Evolutionary conservation across 2,113 vertebrate genomes (phyloP).

Genomic region (Castor canadensis): DNA sequence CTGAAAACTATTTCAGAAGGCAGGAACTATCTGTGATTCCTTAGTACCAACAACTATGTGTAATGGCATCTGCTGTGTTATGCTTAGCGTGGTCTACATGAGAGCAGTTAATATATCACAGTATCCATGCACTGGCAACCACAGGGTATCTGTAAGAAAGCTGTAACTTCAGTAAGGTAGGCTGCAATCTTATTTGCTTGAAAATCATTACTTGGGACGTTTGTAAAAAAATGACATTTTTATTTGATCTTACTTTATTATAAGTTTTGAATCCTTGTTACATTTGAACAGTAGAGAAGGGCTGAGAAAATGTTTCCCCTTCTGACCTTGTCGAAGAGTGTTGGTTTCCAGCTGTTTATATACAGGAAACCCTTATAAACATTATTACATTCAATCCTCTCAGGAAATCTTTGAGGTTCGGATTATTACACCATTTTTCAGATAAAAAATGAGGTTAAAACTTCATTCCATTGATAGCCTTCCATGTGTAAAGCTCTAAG

Average conservation of each 20-base stretch:
- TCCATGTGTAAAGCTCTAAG: background rate
- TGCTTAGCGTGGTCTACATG: background rate
- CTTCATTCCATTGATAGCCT: background rate
- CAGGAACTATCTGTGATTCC: background rate
- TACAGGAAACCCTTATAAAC: too few relatives aligned
- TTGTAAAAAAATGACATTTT: background rate
- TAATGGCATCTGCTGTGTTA: background rate
- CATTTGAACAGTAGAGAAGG: background rate
- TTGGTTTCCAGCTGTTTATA: too few relatives aligned
- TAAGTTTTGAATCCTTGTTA: background rate
- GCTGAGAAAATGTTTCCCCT: background rate
- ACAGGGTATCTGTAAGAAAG: background rate
- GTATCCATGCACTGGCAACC: background rate
- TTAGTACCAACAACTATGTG: background rate
- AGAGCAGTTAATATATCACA: background rate
- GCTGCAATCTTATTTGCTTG: background rate
- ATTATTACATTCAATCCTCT: too few relatives aligned
- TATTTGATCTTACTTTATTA: background rate
- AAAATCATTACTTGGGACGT: background rate
- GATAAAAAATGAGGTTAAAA: too few relatives aligned
- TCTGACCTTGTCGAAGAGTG: too few relatives aligned
- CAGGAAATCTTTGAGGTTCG: too few relatives aligned
- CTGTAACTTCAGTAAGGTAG: background rate
- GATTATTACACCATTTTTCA: too few relatives aligned
- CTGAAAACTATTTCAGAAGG: background rate